These are phyloP conservation scores for Dipodomys spectabilis DNA, from an alignment of 2,113 vertebrate species.

Conservation along the genomic window DNA sequence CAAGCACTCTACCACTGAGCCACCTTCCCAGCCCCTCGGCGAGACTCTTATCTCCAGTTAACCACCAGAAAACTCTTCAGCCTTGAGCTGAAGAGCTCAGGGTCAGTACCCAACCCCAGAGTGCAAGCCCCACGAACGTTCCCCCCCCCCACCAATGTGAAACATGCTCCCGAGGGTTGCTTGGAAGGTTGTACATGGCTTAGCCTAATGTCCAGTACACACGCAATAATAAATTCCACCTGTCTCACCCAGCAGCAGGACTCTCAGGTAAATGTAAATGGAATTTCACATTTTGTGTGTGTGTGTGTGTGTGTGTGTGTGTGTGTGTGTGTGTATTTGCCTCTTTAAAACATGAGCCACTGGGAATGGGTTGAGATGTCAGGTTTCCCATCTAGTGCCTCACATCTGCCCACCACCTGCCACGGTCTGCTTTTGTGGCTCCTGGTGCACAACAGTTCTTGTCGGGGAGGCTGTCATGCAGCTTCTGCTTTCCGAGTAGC, in stretches of 20 bases:
- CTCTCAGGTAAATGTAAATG: not conserved
- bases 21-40: no score
- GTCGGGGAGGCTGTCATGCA: not conserved
- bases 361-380: rapidly evolving
- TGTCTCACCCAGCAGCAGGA: not conserved
- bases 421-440: not conserved
- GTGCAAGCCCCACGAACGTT: no score
- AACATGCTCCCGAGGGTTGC: no score
- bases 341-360: not conserved
- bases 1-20: no score
- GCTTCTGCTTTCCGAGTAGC: not conserved
- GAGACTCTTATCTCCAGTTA: no score
- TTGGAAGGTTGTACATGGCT: no score
- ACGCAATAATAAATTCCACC: rapidly evolving
- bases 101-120: no score
- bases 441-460: not conserved
- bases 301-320: rapidly evolving
- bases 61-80: no score
- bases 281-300: not conserved
- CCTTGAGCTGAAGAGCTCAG: no score
- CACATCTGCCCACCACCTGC: not conserved
- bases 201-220: no score
- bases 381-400: not conserved
- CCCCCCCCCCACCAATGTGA: no score
- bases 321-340: not conserved